Evolutionary conservation across 2,797 vertebrate species (phyloP), one percentile per base, ranked within the genome.

Genomic region (Semotilus atromaculatus): DNA sequence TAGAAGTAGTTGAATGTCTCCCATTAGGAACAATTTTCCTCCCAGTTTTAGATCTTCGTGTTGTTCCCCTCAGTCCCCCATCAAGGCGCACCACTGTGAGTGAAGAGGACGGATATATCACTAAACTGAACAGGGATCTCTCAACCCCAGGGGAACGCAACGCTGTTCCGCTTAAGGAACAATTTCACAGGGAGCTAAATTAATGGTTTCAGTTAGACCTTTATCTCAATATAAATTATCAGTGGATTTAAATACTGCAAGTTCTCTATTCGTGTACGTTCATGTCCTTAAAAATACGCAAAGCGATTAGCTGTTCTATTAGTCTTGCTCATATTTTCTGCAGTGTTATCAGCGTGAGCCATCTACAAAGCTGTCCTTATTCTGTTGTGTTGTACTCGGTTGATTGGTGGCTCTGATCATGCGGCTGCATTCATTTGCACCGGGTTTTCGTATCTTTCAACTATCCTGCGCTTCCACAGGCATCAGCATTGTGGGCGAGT

Each of bases 1-100:
- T 89, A 89, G 80, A 86, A 78, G 80, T 85, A 83, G 86, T 83
- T 88, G 72, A 84, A 83, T 68, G 67, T 78, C 78, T 85, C 82
- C 87, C 80, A 85, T 88, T 89, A 88, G 84, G 62, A 80, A 81
- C 45, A 62, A 88, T 89, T 70, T 86, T 82, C 84, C n/a, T 86
- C 67, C 64, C 71, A 55, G 83, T 80, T 77, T 80, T 78, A 82
- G 72, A 86, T 75, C 71, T 73, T 78, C 9, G 4, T 51, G 38
- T 80, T 68, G 78, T 53, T 78, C 72, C 79, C 66, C n/a, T n/a
- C 67, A 60, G 48, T 70, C 51, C 43, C 77, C 78, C 81, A 71
- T 73, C 64, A 38, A 38, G 70, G 76, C 43, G 53, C 80, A 48
- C 83, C 11, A 29, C 75, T 80, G 71, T 40, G 80, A 85, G 53